Conservation (phyloP, 2,113 vertebrate genomes). For the Atlantisia rogersi region DNA sequence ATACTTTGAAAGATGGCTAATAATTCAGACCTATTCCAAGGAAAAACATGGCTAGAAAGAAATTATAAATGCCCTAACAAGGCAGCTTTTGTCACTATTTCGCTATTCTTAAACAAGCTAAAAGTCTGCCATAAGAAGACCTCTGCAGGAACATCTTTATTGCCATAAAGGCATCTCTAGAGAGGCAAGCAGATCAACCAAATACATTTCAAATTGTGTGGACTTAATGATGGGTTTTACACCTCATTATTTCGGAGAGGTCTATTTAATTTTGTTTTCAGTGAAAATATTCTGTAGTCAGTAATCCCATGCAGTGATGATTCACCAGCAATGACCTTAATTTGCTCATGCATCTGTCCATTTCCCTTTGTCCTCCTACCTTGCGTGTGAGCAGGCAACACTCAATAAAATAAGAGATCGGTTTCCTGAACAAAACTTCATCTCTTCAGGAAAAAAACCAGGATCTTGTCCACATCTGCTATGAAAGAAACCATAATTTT, state of each 20-base stretch:
- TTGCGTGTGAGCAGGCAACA: background rate
- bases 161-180: background rate
- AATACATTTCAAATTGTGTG: background rate
- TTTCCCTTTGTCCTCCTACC: background rate
- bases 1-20: conserved; percentile 6
- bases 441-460: background rate
- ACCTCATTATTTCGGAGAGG: background rate
- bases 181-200: background rate
- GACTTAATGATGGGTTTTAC: background rate
- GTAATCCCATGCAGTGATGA: background rate
- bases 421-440: background rate
- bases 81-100: background rate
- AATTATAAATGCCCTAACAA: background rate
- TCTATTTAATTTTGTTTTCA: conserved; percentile 16
- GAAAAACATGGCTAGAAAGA: background rate
- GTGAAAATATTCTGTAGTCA: background rate
- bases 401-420: background rate
- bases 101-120: background rate
- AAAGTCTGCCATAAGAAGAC: background rate
- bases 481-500: background rate
- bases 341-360: background rate
- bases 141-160: background rate
- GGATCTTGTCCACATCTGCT: background rate
- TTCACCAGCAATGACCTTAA: background rate
- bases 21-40: background rate